These are phyloP conservation scores for Xiphorhynchus erythropygius DNA, from an alignment of 2,797 vertebrate species.

Conservation along the genomic window DNA sequence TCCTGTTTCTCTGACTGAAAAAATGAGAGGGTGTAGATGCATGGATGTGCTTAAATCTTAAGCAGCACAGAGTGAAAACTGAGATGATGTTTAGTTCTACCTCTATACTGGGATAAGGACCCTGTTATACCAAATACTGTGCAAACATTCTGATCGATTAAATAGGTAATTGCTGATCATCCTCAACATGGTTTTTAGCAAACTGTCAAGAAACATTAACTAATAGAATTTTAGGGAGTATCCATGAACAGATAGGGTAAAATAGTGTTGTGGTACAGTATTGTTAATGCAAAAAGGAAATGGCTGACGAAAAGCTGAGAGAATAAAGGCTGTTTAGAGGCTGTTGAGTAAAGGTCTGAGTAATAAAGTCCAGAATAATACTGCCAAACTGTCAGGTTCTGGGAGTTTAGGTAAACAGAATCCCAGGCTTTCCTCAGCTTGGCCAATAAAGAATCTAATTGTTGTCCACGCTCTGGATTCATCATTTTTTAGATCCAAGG, in stretches of 20 bases:
- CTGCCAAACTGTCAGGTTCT: background rate
- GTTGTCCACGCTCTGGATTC: background rate
- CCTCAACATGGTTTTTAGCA: background rate
- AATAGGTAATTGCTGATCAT: background rate
- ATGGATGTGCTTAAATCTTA: background rate
- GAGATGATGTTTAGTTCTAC: background rate
- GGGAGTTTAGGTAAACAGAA: background rate
- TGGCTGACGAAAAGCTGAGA: background rate
- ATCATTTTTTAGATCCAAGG: constrained; percentile 57
- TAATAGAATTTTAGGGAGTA: background rate
- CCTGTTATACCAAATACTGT: background rate
- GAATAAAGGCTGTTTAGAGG: background rate
- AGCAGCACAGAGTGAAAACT: background rate
- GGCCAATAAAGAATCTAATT: background rate
- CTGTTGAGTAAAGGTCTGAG: background rate
- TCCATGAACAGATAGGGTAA: background rate
- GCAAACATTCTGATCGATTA: fast-evolving
- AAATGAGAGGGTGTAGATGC: background rate
- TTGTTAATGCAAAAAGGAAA: background rate
- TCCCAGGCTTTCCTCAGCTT: background rate
- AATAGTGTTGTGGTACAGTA: background rate
- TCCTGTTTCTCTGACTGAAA: background rate
- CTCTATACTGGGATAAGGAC: background rate
- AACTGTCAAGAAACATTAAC: background rate
- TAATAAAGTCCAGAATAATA: background rate